Conservation (phyloP, 1,140 invertebrate species). For the Ditylenchus dipsaci region DNA sequence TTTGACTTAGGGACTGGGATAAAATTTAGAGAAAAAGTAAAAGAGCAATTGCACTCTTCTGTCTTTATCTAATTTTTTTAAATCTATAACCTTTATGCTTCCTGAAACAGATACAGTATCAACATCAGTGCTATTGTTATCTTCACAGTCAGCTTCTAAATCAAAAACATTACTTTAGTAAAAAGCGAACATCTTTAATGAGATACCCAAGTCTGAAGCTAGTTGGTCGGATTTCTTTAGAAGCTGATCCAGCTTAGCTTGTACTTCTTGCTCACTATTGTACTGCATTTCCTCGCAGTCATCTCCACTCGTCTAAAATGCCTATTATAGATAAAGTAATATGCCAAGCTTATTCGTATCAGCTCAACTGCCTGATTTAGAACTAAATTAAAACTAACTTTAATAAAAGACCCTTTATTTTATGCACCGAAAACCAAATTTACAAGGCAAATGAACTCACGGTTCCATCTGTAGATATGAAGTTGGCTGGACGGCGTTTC, state of each 20-base stretch:
- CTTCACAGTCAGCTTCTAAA: conserved; percentile 36
- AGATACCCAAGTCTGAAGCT: conserved; percentile 15
- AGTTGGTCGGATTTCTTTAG: conserved; percentile 22
- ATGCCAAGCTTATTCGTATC: too few species aligned
- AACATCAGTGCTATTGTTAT: conserved; percentile 33
- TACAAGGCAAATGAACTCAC: too few species aligned
- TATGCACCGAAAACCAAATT: too few species aligned
- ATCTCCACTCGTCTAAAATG: conserved; percentile 28
- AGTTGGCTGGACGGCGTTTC: conserved; percentile 20
- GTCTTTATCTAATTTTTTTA: too few species aligned
- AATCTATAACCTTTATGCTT: conserved; percentile 23
- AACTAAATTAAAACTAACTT: too few species aligned
- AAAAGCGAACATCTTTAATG: neutral
- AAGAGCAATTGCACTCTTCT: too few species aligned
- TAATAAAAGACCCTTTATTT: too few species aligned
- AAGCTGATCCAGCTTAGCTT: conserved; percentile 29
- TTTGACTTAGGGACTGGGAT: too few species aligned
- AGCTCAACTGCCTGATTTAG: too few species aligned
- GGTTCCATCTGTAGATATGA: conserved; percentile 28
- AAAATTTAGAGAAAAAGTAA: too few species aligned
- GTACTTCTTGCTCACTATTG: conserved; percentile 14
- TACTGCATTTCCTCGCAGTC: conserved; percentile 17
- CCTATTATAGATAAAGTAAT: neutral
- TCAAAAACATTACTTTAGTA: neutral
- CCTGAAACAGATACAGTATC: conserved; percentile 30